Conservation (phyloP, 2,797 vertebrate species). For the Microchirus variegatus region DNA sequence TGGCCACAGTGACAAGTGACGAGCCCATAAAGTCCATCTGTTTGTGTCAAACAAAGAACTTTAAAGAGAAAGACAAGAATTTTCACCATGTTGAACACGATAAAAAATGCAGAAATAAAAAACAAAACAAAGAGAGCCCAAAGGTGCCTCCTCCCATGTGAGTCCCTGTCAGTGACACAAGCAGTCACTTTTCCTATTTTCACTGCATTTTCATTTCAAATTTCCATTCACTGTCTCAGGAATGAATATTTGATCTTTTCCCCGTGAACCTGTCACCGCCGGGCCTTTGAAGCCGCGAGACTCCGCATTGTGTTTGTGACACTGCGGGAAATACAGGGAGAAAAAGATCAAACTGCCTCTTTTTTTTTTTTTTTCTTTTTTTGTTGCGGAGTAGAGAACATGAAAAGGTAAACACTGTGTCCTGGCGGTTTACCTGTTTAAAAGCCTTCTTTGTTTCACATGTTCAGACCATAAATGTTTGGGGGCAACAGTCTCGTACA, state of each 20-base stretch:
- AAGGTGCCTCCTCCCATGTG: slow-evolving; percentile 58
- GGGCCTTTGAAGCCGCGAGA: slow-evolving; percentile 82
- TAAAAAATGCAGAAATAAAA: slow-evolving; percentile 29
- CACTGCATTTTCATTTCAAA: slow-evolving; percentile 78
- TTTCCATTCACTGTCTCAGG: slow-evolving; percentile 77
- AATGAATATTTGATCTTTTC: slow-evolving; percentile 83
- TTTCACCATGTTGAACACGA: slow-evolving; percentile 30
- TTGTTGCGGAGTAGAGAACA: slow-evolving; percentile 56
- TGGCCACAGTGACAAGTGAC: too few species aligned
- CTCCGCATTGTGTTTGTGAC: slow-evolving; percentile 78
- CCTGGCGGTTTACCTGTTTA: slow-evolving; percentile 75
- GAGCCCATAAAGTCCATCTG: background rate
- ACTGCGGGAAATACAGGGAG: slow-evolving; percentile 75
- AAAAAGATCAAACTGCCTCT: slow-evolving; percentile 81
- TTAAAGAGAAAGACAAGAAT: slow-evolving; percentile 33
- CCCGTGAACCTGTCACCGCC: slow-evolving; percentile 78
- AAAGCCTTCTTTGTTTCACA: slow-evolving; percentile 69
- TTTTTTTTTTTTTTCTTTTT: too few species aligned
- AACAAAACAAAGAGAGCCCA: slow-evolving; percentile 63
- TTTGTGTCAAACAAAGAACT: slow-evolving; percentile 48
- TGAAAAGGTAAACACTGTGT: slow-evolving; percentile 73
- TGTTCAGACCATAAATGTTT: slow-evolving; percentile 71
- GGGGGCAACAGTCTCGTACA: slow-evolving; percentile 56
- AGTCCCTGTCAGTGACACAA: slow-evolving; percentile 70
- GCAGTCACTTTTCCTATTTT: slow-evolving; percentile 74